phyloP scores from a whole-genome alignment of 1,140 invertebrate genomes.

The Ptiloglossa arizonensis region DNA sequence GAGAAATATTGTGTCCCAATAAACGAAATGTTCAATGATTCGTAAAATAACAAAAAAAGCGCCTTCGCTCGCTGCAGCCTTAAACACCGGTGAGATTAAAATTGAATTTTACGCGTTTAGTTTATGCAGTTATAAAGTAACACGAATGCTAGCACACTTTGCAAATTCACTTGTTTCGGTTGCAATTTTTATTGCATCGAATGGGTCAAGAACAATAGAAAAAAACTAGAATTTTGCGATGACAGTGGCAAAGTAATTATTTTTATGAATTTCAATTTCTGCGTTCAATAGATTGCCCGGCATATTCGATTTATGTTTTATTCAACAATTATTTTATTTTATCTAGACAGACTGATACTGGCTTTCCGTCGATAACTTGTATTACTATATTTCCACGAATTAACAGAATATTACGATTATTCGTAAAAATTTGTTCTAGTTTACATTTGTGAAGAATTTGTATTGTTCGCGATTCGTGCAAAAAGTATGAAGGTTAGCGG shows the following conservation, averaged over 20 bases:
- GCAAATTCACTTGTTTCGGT: background rate
- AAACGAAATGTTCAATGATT: slow-evolving; percentile 12
- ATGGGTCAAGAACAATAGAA: background rate
- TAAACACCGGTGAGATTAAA: slow-evolving; percentile 25
- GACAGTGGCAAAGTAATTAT: background rate
- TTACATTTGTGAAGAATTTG: background rate
- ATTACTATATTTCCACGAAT: background rate
- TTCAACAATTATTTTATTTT: background rate
- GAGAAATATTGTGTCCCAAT: background rate
- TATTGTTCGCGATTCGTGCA: slow-evolving; percentile 24
- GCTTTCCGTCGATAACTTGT: background rate
- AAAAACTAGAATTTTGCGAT: background rate
- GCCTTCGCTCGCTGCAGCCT: background rate
- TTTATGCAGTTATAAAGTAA: background rate
- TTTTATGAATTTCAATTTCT: background rate
- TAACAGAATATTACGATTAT: background rate
- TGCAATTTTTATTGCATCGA: background rate
- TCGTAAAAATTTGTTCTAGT: background rate
- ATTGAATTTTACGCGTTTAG: background rate
- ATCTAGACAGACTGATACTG: background rate
- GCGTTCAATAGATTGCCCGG: background rate
- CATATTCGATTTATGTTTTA: background rate
- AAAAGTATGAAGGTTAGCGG: slow-evolving; percentile 61
- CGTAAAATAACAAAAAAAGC: slow-evolving; percentile 20
- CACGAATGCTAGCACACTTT: background rate